Evolutionary conservation across 1,140 invertebrate genomes (phyloP).

Genomic region (Drosophila neocordata): DNA sequence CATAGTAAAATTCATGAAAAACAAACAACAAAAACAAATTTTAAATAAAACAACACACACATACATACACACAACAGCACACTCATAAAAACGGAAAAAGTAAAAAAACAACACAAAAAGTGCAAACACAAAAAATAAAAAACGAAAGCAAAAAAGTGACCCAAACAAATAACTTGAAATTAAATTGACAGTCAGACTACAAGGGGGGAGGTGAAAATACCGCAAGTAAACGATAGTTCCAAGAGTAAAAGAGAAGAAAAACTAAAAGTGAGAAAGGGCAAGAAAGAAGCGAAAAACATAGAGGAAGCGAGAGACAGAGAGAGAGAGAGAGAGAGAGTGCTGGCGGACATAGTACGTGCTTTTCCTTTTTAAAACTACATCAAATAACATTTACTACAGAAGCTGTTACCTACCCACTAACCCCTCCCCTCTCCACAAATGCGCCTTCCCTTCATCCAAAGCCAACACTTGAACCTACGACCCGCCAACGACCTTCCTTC

Average conservation of each 20-base stretch:
- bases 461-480: constrained; percentile 48
- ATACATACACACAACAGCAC: constrained; percentile 13
- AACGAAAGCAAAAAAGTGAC: constrained; percentile 31
- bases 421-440: neutral
- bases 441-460: constrained; percentile 4
- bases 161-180: constrained; percentile 69
- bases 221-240: constrained; percentile 43
- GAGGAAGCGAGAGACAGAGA: constrained; percentile 17
- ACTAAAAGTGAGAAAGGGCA: neutral
- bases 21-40: constrained; percentile 35
- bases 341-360: constrained; percentile 54
- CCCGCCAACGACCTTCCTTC: constrained; percentile 6
- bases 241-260: neutral
- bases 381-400: constrained; percentile 63
- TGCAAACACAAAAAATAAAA: constrained; percentile 32
- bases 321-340: constrained; percentile 17
- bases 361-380: constrained; percentile 68
- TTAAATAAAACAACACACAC: constrained; percentile 46
- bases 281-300: neutral
- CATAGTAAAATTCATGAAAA: constrained; percentile 55
- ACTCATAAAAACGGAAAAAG: constrained; percentile 5
- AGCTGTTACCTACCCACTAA: constrained; percentile 16
- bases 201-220: constrained; percentile 1
- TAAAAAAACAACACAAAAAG: constrained; percentile 21
- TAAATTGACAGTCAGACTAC: constrained; percentile 36